Percentiles rank a stretch among this genome's conserved stretches.
Conservation (phyloP, 2,113 vertebrate genomes). For the Ciconia stormi region DNA sequence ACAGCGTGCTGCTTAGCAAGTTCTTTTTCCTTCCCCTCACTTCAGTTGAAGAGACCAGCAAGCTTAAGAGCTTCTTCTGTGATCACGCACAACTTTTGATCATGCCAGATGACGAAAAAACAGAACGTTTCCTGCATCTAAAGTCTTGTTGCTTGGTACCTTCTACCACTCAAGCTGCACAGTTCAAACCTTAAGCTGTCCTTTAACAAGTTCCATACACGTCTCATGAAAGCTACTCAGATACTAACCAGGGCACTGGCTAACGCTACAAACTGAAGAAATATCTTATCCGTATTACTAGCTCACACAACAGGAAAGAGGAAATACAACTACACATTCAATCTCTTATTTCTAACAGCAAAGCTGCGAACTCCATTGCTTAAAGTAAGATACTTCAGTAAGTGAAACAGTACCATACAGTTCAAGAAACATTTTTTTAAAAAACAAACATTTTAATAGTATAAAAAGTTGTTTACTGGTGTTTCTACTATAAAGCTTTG, state of each 20-base stretch:
- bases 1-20: constrained; percentile 38
- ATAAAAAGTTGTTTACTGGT: constrained; percentile 75
- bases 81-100: not conserved
- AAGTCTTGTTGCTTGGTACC: constrained; percentile 47
- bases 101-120: not conserved
- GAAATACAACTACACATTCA: constrained; percentile 61
- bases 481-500: constrained; percentile 74
- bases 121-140: constrained; percentile 30
- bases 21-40: constrained; percentile 62
- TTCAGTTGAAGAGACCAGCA: constrained; percentile 43
- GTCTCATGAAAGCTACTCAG: constrained; percentile 64
- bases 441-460: constrained; percentile 65
- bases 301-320: constrained; percentile 63
- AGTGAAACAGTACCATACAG: constrained; percentile 67
- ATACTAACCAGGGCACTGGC: constrained; percentile 69
- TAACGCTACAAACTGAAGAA: constrained; percentile 64
- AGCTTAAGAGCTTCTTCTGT: constrained; percentile 53
- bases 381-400: constrained; percentile 56
- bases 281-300: constrained; percentile 21
- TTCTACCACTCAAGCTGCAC: constrained; percentile 53
- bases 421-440: constrained; percentile 54
- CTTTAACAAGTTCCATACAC: constrained; percentile 38
- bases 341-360: constrained; percentile 65
- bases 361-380: constrained; percentile 54
- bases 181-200: constrained; percentile 21